Evolutionary conservation across 2,888 invertebrate genomes (phyloP).

Genomic region (Isoperla grammatica): DNA sequence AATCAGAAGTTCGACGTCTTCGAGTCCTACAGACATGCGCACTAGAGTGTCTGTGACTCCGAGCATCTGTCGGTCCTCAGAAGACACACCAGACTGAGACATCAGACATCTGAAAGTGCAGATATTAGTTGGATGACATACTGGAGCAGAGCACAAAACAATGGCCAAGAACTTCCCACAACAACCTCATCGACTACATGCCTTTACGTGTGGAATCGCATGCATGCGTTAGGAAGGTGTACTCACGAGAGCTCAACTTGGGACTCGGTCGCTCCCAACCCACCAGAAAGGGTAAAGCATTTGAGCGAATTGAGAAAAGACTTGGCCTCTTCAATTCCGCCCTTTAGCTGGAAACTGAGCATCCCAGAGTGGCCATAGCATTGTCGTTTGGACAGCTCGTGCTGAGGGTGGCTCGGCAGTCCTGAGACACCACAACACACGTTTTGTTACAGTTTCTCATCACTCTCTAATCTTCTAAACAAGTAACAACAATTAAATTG

Average conservation of each 20-base stretch:
- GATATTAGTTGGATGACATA: no score
- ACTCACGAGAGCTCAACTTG: conserved; percentile 32
- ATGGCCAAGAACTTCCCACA: no score
- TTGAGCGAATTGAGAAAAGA: conserved; percentile 70
- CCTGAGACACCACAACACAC: conserved; percentile 34
- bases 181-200: no score
- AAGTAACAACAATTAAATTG: no score
- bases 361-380: conserved; percentile 48
- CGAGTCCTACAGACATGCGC: conserved; percentile 84
- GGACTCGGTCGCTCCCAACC: conserved; percentile 92
- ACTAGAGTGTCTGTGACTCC: conserved; percentile 84
- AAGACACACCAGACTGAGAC: conserved; percentile 86
- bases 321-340: conserved; percentile 58
- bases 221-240: neutral
- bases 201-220: no score
- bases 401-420: conserved; percentile 45
- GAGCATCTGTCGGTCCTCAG: conserved; percentile 59
- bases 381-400: conserved; percentile 46
- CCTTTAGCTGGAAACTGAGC: conserved; percentile 50
- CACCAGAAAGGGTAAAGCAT: conserved; percentile 83
- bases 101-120: conserved; percentile 69
- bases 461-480: no score
- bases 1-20: conserved; percentile 78
- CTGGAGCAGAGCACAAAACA: no score
- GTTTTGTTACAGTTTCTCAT: no score